Evolutionary conservation across 2,797 vertebrate species (phyloP).

Genomic region (Urocyon cinereoargenteus): DNA sequence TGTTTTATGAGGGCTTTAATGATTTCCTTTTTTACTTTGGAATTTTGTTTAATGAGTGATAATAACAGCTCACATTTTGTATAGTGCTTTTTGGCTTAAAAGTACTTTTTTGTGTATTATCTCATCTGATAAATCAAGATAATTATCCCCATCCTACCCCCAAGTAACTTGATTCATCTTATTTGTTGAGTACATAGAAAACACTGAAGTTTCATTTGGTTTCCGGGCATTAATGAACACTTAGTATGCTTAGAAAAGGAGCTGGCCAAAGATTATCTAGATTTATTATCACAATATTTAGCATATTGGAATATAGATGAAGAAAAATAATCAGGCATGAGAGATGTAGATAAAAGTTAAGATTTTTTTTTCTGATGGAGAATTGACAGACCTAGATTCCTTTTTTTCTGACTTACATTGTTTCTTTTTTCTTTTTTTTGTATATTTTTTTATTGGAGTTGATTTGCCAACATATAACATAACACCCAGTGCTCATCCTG

Average conservation of each 20-base stretch:
- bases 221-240: conserved; percentile 62
- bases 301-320: conserved; percentile 74
- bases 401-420: neutral
- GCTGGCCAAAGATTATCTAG: conserved; percentile 56
- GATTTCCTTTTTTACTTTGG: conserved; percentile 41
- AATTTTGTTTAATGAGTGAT: conserved; percentile 44
- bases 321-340: conserved; percentile 74
- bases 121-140: conserved; percentile 71
- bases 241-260: conserved; percentile 54
- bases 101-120: conserved; percentile 57
- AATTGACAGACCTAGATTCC: conserved; percentile 52
- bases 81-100: conserved; percentile 59
- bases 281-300: conserved; percentile 74
- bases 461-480: too few relatives aligned
- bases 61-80: conserved; percentile 40
- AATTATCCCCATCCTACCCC: conserved; percentile 57
- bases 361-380: conserved; percentile 46
- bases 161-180: conserved; percentile 21
- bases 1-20: conserved; percentile 3
- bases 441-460: too few relatives aligned
- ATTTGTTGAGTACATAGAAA: neutral
- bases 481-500: too few relatives aligned
- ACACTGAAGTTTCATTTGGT: neutral
- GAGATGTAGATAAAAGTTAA: conserved; percentile 70
- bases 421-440: too few relatives aligned